phyloP scores from a whole-genome alignment of 2,113 vertebrate genomes.

The Limanda limanda region DNA sequence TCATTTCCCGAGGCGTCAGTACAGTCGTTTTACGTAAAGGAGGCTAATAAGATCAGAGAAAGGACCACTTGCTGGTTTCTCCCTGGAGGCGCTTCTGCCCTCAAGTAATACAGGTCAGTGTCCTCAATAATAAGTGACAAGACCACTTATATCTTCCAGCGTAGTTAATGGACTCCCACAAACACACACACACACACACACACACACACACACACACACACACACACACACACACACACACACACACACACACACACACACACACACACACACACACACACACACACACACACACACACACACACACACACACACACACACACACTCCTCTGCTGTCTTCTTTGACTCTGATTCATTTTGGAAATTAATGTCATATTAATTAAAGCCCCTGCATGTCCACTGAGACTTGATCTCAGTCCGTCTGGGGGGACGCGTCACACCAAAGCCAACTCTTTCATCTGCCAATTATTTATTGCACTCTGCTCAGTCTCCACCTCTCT shows the following conservation, averaged over 20 bases:
- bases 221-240: not conserved
- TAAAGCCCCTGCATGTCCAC: constrained; percentile 50
- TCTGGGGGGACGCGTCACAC: constrained; percentile 34
- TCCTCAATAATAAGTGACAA: constrained; percentile 71
- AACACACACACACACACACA: not conserved
- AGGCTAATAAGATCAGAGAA: constrained; percentile 38
- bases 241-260: not conserved
- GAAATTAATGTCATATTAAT: constrained; percentile 64
- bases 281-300: not conserved
- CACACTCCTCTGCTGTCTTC: not conserved
- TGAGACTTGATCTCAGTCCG: constrained; percentile 32
- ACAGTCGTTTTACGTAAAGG: constrained; percentile 11
- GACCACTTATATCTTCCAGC: constrained; percentile 40
- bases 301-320: constrained; percentile 7
- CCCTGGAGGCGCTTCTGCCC: constrained; percentile 44
- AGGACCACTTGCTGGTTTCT: constrained; percentile 29
- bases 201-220: too few relatives aligned
- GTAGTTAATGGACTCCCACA: constrained; percentile 35
- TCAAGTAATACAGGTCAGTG: constrained; percentile 53
- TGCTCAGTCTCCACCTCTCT: too few relatives aligned
- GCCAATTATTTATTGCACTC: constrained; percentile 37
- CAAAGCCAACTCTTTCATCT: constrained; percentile 40
- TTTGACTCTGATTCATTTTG: constrained; percentile 39
- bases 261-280: constrained; percentile 6
- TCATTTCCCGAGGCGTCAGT: not conserved